These are phyloP conservation scores for Dryocosmus kuriphilus DNA, from an alignment of 2,888 invertebrate genomes.

Conservation along the genomic window DNA sequence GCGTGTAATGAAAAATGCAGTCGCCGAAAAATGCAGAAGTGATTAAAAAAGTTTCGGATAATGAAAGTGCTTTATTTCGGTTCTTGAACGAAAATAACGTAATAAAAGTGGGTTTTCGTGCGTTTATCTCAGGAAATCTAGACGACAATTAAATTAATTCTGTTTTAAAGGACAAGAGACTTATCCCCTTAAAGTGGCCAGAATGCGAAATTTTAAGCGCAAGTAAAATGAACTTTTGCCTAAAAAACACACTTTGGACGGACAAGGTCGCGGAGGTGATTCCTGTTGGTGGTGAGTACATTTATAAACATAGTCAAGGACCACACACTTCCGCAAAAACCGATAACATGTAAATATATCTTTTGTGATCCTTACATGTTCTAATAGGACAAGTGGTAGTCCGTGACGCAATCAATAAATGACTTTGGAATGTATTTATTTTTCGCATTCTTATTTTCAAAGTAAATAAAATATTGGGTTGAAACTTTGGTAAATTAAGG, in stretches of 20 bases:
- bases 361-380: no score
- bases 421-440: no score
- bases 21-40: no score
- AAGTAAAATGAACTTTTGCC: background rate
- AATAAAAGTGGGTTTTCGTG: background rate
- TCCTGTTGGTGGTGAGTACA: background rate
- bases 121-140: background rate
- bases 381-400: no score
- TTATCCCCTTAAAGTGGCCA: constrained; percentile 10
- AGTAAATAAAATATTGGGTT: no score
- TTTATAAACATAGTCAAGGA: background rate
- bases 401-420: no score
- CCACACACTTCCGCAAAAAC: no score
- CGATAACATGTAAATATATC: no score
- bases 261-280: background rate
- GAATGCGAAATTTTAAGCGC: background rate
- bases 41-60: background rate
- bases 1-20: no score
- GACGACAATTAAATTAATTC: background rate
- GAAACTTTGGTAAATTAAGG: no score
- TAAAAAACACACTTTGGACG: background rate
- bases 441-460: no score
- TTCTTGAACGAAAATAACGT: background rate
- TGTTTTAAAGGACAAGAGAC: background rate
- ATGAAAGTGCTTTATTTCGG: background rate